Conservation (phyloP, 1,140 invertebrate species). For the Ruditapes philippinarum region DNA sequence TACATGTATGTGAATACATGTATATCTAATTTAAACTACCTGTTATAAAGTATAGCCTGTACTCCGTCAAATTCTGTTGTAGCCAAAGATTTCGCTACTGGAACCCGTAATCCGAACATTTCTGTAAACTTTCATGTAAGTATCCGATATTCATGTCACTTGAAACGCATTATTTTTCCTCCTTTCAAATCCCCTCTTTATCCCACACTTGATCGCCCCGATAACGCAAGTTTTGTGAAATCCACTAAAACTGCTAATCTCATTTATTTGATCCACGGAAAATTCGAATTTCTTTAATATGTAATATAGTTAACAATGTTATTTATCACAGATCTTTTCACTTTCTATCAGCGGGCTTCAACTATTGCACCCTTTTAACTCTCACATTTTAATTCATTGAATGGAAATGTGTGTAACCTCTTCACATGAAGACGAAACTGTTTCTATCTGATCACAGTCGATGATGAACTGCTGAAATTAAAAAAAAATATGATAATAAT, state of each 20-base stretch:
- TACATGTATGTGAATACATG: no score
- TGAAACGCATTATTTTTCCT: not conserved
- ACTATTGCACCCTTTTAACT: not conserved
- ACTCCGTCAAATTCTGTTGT: slow-evolving; percentile 60
- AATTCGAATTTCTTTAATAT: slow-evolving; percentile 17
- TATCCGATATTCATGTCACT: slow-evolving; percentile 17
- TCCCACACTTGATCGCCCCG: not conserved
- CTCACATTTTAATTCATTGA: not conserved
- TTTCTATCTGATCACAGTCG: no score
- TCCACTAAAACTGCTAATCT: slow-evolving; percentile 43
- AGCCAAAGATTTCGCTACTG: slow-evolving; percentile 27
- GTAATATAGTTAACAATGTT: not conserved
- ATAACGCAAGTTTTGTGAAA: slow-evolving; percentile 17
- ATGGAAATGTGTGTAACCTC: not conserved
- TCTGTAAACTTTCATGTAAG: slow-evolving; percentile 20
- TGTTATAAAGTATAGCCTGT: slow-evolving; percentile 54
- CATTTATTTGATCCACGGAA: slow-evolving; percentile 40
- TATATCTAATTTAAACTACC: not conserved
- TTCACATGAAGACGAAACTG: no score
- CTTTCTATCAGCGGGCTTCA: slow-evolving; percentile 6
- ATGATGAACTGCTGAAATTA: no score
- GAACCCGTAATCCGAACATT: slow-evolving; percentile 63
- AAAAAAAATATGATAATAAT: no score
- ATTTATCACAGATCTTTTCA: slow-evolving; percentile 21
- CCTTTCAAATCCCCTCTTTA: not conserved